A percentile compares a stretch with the other conserved stretches of the same genome.
These are phyloP conservation scores for Drosophila arawakana DNA, from an alignment of 1,140 invertebrate genomes.

Conservation along the genomic window DNA sequence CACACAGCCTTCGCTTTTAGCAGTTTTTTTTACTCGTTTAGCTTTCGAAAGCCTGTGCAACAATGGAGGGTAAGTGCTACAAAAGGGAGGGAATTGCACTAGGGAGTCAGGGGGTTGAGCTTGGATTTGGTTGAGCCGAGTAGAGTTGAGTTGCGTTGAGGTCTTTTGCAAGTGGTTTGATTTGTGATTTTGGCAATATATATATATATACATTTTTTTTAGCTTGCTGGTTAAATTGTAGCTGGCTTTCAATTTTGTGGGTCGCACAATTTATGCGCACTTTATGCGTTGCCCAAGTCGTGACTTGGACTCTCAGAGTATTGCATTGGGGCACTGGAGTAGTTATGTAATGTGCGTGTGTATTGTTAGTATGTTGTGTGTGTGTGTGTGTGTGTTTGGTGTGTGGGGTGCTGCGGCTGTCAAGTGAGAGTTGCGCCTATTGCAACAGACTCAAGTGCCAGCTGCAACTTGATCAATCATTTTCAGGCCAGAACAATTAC, in stretches of 20 bases:
- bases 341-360: conserved; percentile 44
- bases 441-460: conserved; percentile 30
- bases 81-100: background rate
- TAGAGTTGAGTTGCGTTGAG: background rate
- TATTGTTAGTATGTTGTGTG: conserved; percentile 6
- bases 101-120: too few species aligned
- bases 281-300: conserved; percentile 51
- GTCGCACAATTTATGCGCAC: conserved; percentile 63
- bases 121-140: too few species aligned
- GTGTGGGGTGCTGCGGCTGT: conserved; percentile 5
- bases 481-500: conserved; percentile 47
- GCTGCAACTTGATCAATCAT: conserved; percentile 33
- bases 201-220: too few species aligned
- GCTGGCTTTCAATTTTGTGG: conserved; percentile 52
- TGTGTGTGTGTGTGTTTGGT: background rate
- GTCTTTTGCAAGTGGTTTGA: conserved; percentile 55
- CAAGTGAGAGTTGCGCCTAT: conserved; percentile 41
- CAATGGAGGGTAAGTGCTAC: conserved; percentile 17
- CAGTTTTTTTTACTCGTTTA: too few species aligned
- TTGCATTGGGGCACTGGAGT: conserved; percentile 16
- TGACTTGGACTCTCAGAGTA: conserved; percentile 41
- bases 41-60: conserved; percentile 51
- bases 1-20: conserved; percentile 27
- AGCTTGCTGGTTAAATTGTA: conserved; percentile 35
- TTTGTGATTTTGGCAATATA: conserved; percentile 39